Evolutionary conservation across 2,797 vertebrate species (phyloP), one percentile per base, ranked within the genome.

Genomic region (Coccyzus lansbergi): DNA sequence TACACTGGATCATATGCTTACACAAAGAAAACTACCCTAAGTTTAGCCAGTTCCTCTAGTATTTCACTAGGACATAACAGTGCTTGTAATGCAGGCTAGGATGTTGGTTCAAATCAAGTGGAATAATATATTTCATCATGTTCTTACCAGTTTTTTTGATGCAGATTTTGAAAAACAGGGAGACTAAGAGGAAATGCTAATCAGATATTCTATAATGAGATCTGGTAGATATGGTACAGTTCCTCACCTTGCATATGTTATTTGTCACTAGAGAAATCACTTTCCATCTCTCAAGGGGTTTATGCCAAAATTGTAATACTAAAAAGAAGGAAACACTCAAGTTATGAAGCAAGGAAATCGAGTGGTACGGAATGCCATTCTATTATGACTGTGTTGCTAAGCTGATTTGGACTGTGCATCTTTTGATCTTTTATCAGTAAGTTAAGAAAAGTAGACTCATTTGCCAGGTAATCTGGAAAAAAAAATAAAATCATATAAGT

Each of bases 381-480:
- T 80, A 4, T 2, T 74, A 13, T 48, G 36, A 6, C 28, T 63
- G 15, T 55, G 11, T 21, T 59, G 42, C 10, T 70, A 80, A 83
- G 9, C 33, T 52, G 22, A 76, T 58, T 53, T 51, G n/a, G 22
- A 74, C 33, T 52, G 31, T 31, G 20, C 7, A 48, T 6, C 46
- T 83, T 88, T 81, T 63, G 15, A 62, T 59, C 15, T 85, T 68
- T 52, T 51, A 75, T 49, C 26, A 81, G 28, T 55, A 90, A 88
- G 56, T 31, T 44, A 48, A 74, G 49, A 92, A 65, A 52, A 44
- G 56, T 34, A 68, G 51, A 9, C 8, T 68, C 3, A 36, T 85
- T 89, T 87, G 13, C 10, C 15, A 75, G 34, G 21, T 5, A 60
- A 25, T 33, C 53, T 38, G 20, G 10, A 49, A 70, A 67, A 26